Conservation (phyloP, 2,888 invertebrate species). For the Mantis religiosa region DNA sequence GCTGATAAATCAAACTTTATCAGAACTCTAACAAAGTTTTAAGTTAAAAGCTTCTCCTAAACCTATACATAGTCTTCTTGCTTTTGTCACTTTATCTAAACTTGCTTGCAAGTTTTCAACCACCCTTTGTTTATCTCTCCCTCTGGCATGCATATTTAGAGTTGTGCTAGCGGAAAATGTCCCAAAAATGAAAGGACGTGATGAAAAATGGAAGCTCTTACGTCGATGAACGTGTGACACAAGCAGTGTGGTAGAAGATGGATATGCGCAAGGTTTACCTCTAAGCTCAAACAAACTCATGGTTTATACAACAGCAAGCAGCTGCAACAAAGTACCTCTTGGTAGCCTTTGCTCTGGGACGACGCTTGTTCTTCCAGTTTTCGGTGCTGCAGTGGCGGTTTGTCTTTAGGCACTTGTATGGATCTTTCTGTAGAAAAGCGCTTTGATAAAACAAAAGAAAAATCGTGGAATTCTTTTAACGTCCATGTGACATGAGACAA, state of each 20-base stretch:
- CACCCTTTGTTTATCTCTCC: neutral
- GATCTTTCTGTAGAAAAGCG: too few relatives aligned
- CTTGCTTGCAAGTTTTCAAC: too few relatives aligned
- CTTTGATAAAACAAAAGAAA: too few relatives aligned
- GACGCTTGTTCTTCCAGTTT: neutral
- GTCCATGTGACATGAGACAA: too few relatives aligned
- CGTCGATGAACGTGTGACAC: neutral
- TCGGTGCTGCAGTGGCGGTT: neutral
- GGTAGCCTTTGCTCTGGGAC: neutral
- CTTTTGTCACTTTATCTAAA: too few relatives aligned
- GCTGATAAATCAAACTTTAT: too few relatives aligned
- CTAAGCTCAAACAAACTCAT: neutral
- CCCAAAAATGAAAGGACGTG: neutral
- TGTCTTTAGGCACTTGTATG: neutral
- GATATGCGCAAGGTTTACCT: neutral
- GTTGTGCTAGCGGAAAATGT: neutral
- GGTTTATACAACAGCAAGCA: neutral
- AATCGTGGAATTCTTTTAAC: too few relatives aligned
- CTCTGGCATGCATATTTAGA: neutral
- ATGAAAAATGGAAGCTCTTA: neutral
- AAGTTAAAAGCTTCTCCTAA: too few relatives aligned
- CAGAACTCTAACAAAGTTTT: too few relatives aligned
- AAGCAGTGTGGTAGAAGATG: neutral
- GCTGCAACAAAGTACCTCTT: neutral
- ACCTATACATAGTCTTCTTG: too few relatives aligned